Evolutionary conservation across 2,797 vertebrate species (phyloP).

Genomic region (Podarcis lilfordi): DNA sequence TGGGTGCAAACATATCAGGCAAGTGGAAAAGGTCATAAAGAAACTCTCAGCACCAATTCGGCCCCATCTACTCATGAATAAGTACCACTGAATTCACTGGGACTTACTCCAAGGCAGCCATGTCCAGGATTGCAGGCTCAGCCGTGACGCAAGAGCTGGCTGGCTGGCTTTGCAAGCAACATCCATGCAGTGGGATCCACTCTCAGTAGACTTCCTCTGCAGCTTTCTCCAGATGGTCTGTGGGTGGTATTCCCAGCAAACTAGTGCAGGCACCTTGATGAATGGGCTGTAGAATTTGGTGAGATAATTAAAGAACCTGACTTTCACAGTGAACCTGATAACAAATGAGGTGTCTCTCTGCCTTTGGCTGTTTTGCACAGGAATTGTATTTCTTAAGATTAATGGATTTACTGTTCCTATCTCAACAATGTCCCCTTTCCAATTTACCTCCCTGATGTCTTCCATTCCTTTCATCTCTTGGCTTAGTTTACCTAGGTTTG

Average conservation of each 20-base stretch:
- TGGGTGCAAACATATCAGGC: background rate
- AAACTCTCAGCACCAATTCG: background rate
- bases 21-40: background rate
- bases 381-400: slow-evolving; percentile 72
- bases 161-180: fast-evolving
- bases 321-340: slow-evolving; percentile 74
- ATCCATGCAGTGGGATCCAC: fast-evolving
- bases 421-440: slow-evolving; percentile 58
- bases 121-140: background rate
- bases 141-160: background rate
- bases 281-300: slow-evolving; percentile 76
- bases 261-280: slow-evolving; percentile 71
- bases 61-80: background rate
- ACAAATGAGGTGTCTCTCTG: slow-evolving; percentile 77
- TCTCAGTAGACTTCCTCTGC: fast-evolving
- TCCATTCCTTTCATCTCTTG: slow-evolving; percentile 28
- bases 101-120: too few relatives aligned
- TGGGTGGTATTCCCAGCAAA: slow-evolving; percentile 72
- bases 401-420: slow-evolving; percentile 74
- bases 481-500: background rate
- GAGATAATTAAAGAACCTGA: slow-evolving; percentile 78
- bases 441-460: slow-evolving; percentile 29
- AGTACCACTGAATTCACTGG: too few relatives aligned
- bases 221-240: slow-evolving; percentile 54
- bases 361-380: slow-evolving; percentile 55